Percentiles rank a stretch among this genome's conserved stretches.
These are phyloP conservation scores for Anoplius nigerrimus DNA, from an alignment of 2,888 invertebrate species.

Conservation along the genomic window DNA sequence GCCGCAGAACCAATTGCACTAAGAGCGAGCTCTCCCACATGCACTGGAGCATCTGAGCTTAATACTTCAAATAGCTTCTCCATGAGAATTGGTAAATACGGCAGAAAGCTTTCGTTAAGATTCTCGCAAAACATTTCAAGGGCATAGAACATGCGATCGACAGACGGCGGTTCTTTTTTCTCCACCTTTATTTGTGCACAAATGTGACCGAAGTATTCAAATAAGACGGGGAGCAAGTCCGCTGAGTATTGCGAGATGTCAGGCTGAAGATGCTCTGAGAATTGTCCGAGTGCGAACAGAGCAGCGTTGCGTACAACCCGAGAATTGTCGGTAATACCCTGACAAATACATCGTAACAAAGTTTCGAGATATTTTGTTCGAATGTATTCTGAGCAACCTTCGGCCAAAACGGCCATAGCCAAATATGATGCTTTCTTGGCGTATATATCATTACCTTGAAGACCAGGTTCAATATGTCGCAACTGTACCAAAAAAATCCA, in stretches of 20 bases:
- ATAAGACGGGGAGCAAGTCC: conserved; percentile 84
- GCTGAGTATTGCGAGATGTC: conserved; percentile 85
- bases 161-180: conserved; percentile 79
- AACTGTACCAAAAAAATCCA: conserved; percentile 72
- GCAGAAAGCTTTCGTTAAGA: conserved; percentile 83
- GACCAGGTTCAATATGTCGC: conserved; percentile 80
- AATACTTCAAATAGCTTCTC: conserved; percentile 81
- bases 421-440: conserved; percentile 84
- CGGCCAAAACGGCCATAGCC: conserved; percentile 84
- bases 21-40: conserved; percentile 82
- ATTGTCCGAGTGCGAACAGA: conserved; percentile 87
- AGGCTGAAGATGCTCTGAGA: conserved; percentile 87
- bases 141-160: conserved; percentile 87
- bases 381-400: conserved; percentile 87
- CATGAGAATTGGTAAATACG: conserved; percentile 85
- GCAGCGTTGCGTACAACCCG: conserved; percentile 84
- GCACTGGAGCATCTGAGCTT: conserved; percentile 77
- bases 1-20: conserved; percentile 83
- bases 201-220: conserved; percentile 82
- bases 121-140: conserved; percentile 88
- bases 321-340: conserved; percentile 81
- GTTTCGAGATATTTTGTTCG: conserved; percentile 82
- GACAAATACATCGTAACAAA: conserved; percentile 83
- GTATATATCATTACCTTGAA: conserved; percentile 79
- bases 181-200: conserved; percentile 77